Evolutionary conservation across 2,113 vertebrate genomes (phyloP).

Genomic region (Plecotus auritus): DNA sequence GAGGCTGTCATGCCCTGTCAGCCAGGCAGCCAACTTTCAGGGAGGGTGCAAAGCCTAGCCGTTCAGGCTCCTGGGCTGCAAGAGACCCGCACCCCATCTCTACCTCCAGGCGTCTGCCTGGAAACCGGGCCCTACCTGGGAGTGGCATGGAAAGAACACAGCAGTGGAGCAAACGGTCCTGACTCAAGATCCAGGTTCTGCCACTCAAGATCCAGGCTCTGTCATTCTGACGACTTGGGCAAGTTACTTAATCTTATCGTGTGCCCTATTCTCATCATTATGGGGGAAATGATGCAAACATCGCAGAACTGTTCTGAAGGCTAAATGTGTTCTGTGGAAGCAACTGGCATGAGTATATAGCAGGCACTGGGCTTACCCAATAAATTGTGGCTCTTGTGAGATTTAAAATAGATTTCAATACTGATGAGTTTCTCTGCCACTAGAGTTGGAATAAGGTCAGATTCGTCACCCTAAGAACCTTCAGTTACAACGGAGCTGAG

Average conservation of each 20-base stretch:
- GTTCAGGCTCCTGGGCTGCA: background rate
- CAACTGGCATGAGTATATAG: background rate
- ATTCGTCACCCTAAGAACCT: background rate
- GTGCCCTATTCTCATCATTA: background rate
- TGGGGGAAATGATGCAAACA: background rate
- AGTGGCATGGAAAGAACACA: background rate
- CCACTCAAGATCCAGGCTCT: background rate
- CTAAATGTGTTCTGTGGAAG: background rate
- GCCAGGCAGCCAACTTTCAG: background rate
- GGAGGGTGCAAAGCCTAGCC: background rate
- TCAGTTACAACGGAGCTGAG: background rate
- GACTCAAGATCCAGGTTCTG: background rate
- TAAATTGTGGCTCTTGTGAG: background rate
- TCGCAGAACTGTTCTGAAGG: background rate
- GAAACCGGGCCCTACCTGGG: background rate
- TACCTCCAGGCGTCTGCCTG: background rate
- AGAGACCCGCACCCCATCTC: background rate
- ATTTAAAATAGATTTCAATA: background rate
- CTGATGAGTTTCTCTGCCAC: background rate
- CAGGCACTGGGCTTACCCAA: background rate
- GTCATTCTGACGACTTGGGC: background rate
- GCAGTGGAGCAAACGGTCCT: background rate
- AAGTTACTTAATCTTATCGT: background rate
- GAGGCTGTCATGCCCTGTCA: background rate
- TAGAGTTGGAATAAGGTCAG: background rate